Conservation (phyloP, 35 echinoderm and acorn worm species). For the Apostichopus japonicus region DNA sequence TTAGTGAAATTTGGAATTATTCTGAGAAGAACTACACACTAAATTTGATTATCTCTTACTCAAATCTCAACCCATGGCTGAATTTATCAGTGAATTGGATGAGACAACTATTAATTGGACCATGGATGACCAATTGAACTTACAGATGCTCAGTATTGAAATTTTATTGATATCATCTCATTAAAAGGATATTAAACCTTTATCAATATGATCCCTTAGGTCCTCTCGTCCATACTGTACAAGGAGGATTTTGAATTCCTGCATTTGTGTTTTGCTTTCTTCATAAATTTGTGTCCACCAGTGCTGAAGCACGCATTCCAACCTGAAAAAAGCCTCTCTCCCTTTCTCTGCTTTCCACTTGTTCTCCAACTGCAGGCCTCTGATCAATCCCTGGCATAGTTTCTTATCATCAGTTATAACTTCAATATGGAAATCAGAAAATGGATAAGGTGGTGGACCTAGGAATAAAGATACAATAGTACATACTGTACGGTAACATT, state of each 20-base stretch:
- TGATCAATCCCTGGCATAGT: neutral
- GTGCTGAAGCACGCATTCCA: neutral
- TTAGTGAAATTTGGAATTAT: no score
- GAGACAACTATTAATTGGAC: no score
- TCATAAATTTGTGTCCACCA: neutral
- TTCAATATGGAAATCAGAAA: neutral
- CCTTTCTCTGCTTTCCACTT: neutral
- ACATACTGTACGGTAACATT: no score
- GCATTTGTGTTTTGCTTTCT: neutral
- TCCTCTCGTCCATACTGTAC: neutral
- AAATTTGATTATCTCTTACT: no score
- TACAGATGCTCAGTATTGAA: no score
- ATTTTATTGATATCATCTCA: no score
- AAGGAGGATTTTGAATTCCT: neutral
- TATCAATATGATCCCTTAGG: constrained; percentile 2
- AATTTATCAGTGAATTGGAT: no score
- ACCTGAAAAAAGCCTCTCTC: neutral
- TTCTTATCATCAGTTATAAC: neutral
- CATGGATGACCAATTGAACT: no score
- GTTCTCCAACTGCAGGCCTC: neutral
- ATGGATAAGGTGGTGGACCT: constrained; percentile 4
- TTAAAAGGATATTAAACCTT: neutral
- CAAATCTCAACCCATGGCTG: no score
- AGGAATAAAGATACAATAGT: neutral
- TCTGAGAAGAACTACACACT: no score